Percentiles rank a stretch among this genome's conserved stretches.
Evolutionary conservation across 1,140 invertebrate genomes (phyloP).

Genomic region (Leptoteleia sp.): DNA sequence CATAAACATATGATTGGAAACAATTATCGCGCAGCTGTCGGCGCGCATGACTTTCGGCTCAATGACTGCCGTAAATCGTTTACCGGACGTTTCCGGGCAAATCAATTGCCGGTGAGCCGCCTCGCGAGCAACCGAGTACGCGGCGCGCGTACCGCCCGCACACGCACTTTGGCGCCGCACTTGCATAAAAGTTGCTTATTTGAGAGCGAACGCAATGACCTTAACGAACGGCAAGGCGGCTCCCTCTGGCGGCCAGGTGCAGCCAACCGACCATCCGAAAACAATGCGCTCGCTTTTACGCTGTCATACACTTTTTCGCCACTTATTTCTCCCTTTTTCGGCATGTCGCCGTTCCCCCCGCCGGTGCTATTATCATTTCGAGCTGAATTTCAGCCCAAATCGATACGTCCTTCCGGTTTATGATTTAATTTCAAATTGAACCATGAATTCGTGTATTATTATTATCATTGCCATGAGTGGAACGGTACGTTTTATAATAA

Average conservation of each 20-base stretch:
- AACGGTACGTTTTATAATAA: too few species aligned
- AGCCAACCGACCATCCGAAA: constrained; percentile 47
- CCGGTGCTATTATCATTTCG: too few species aligned
- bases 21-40: constrained; percentile 16
- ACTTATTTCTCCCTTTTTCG: too few species aligned
- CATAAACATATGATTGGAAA: constrained; percentile 5
- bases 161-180: constrained; percentile 17
- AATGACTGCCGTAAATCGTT: constrained; percentile 22
- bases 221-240: constrained; percentile 52
- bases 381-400: too few species aligned
- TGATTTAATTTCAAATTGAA: too few species aligned
- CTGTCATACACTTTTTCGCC: too few species aligned
- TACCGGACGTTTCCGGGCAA: constrained; percentile 10
- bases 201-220: constrained; percentile 56
- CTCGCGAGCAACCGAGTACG: neutral
- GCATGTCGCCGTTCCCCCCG: too few species aligned
- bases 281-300: too few species aligned
- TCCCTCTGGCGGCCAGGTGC: constrained; percentile 51
- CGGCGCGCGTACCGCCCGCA: neutral
- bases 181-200: constrained; percentile 37
- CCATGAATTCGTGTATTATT: too few species aligned
- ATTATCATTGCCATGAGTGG: too few species aligned
- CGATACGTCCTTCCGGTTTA: too few species aligned
- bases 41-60: neutral
- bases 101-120: neutral